Conservation (phyloP, 2,888 invertebrate species). For the Acrobasis suavella region DNA sequence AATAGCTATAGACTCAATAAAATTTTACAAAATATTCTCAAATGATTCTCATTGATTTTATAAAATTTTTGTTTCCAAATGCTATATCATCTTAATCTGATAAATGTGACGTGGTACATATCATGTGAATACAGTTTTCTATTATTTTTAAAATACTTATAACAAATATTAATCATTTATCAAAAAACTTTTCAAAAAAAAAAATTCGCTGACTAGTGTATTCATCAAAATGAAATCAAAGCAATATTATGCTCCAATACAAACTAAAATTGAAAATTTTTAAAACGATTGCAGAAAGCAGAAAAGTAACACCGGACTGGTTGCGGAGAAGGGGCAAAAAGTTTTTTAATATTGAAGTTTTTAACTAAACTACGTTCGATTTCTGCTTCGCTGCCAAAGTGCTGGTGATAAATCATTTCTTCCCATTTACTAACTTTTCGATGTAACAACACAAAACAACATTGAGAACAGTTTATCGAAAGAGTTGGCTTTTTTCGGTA, state of each 20-base stretch:
- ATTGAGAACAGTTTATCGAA: background rate
- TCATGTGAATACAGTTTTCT: no score
- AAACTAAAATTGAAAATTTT: constrained; percentile 9
- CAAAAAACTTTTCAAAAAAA: no score
- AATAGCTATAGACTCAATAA: no score
- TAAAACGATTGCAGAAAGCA: constrained; percentile 25
- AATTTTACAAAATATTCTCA: no score
- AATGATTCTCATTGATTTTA: no score
- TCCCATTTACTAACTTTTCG: constrained; percentile 15
- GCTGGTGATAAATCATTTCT: constrained; percentile 29
- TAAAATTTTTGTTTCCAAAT: no score
- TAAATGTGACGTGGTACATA: no score
- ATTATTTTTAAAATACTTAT: no score
- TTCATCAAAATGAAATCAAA: no score
- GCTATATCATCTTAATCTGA: no score
- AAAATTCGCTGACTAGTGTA: no score
- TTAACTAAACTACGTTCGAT: constrained; percentile 29
- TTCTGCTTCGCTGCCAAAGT: constrained; percentile 24
- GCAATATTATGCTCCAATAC: background rate
- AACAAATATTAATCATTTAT: no score
- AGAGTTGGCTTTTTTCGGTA: background rate
- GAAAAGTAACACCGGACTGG: constrained; percentile 7
- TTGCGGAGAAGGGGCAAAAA: constrained; percentile 36
- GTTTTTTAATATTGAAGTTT: constrained; percentile 57
- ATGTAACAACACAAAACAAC: background rate